Conservation (phyloP, 2,888 invertebrate species). For the Chrysolina americana region DNA sequence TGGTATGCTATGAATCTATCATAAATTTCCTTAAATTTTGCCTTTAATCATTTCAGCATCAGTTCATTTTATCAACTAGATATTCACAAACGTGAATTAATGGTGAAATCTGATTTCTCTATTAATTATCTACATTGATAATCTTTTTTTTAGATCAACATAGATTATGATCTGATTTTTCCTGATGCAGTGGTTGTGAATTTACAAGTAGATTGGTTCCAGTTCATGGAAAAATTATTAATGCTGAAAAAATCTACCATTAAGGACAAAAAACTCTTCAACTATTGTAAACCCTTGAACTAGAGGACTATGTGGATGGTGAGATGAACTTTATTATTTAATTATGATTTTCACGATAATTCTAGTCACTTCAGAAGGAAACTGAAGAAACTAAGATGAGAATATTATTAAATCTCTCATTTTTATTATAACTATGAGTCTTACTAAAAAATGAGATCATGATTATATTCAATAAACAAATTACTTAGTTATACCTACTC, state of each 20-base stretch:
- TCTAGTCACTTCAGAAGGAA: no score
- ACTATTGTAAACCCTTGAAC: not conserved
- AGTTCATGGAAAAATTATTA: not conserved
- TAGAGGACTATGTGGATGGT: conserved; percentile 3
- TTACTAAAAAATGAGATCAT: not conserved
- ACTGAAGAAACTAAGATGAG: conserved; percentile 11
- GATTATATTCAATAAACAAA: not conserved
- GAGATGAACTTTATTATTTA: conserved; percentile 9
- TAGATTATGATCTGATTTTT: conserved; percentile 19
- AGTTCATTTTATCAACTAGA: conserved; percentile 11
- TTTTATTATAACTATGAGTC: not conserved
- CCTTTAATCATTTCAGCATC: no score
- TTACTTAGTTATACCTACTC: not conserved
- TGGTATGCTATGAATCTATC: conserved; percentile 22
- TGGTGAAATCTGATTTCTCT: not conserved
- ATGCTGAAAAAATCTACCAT: not conserved
- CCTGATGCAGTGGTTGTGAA: not conserved
- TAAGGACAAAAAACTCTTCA: not conserved
- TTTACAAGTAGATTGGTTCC: conserved; percentile 2
- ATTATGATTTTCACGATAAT: not conserved
- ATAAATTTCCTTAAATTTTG: not conserved
- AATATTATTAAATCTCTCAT: conserved; percentile 3
- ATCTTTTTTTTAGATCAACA: conserved; percentile 15
- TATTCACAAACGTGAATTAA: conserved; percentile 8
- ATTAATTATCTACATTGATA: not conserved